A percentile compares a stretch with the other conserved stretches of the same genome.
Evolutionary conservation across 1,140 invertebrate genomes (phyloP).

Genomic region (Drosophila triauraria): DNA sequence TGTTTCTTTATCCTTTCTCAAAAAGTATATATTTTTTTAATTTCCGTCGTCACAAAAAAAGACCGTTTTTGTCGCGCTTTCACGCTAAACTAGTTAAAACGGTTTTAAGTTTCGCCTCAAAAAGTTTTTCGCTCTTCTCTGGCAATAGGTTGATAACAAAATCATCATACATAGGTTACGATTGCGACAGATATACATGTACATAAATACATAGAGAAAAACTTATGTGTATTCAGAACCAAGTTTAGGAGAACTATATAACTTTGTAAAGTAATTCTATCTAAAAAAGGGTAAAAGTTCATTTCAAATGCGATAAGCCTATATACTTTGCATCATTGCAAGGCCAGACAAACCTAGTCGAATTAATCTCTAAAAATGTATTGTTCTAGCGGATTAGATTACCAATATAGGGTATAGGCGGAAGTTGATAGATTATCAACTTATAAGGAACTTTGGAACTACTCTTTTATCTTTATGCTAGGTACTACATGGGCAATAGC

Average conservation of each 20-base stretch:
- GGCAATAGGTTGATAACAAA: conserved; percentile 4
- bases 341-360: neutral
- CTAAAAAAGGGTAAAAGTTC: conserved; percentile 8
- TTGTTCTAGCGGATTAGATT: conserved; percentile 20
- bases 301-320: neutral
- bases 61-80: conserved; percentile 2
- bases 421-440: conserved; percentile 20
- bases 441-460: conserved; percentile 11
- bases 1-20: neutral
- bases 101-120: conserved; percentile 3
- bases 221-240: neutral
- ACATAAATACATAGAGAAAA: neutral
- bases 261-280: neutral
- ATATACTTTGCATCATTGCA: neutral
- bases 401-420: conserved; percentile 1
- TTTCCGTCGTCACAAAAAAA: neutral
- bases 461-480: conserved; percentile 2
- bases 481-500: neutral
- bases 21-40: neutral
- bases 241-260: neutral
- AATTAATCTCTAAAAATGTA: conserved; percentile 10
- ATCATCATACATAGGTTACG: neutral
- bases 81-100: conserved; percentile 6
- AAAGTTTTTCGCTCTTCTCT: neutral
- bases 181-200: neutral